These are phyloP conservation scores for Drosophila sucinea DNA, from an alignment of 1,140 invertebrate species.

Conservation along the genomic window DNA sequence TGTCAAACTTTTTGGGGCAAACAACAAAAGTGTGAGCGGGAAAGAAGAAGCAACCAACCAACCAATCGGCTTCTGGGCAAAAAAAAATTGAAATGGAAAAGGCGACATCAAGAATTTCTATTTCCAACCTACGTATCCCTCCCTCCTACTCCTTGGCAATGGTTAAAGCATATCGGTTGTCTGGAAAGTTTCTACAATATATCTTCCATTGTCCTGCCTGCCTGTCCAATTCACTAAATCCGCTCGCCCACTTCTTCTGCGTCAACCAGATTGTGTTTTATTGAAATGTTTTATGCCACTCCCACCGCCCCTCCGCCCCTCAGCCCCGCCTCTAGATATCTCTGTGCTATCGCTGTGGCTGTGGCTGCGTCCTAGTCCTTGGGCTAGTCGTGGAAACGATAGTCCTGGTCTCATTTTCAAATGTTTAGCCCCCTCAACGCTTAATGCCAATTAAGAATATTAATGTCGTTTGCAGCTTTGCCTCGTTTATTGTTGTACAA, in stretches of 20 bases:
- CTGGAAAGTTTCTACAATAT: constrained; percentile 23
- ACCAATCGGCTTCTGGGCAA: background rate
- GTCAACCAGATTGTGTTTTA: constrained; percentile 34
- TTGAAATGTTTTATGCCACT: constrained; percentile 42
- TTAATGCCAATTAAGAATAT: constrained; percentile 79
- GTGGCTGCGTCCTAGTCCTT: background rate
- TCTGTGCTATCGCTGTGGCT: background rate
- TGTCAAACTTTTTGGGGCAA: constrained; percentile 48
- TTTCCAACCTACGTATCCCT: background rate
- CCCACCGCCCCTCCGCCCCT: no score
- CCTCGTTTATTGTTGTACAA: constrained; percentile 45
- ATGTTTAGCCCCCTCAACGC: constrained; percentile 38
- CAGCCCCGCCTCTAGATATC: background rate
- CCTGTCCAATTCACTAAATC: constrained; percentile 17
- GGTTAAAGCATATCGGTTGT: background rate
- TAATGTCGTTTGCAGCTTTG: constrained; percentile 67
- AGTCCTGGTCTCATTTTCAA: constrained; percentile 39
- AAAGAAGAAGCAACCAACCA: background rate
- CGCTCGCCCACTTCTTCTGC: constrained; percentile 27
- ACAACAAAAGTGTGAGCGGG: constrained; percentile 3
- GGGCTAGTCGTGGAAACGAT: background rate
- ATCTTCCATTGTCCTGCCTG: constrained; percentile 7
- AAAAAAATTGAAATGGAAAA: constrained; percentile 34
- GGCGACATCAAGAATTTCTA: constrained; percentile 24
- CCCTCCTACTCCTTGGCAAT: background rate